These are phyloP conservation scores for Strigamia maritima DNA, from an alignment of 2,888 invertebrate species.

Conservation along the genomic window DNA sequence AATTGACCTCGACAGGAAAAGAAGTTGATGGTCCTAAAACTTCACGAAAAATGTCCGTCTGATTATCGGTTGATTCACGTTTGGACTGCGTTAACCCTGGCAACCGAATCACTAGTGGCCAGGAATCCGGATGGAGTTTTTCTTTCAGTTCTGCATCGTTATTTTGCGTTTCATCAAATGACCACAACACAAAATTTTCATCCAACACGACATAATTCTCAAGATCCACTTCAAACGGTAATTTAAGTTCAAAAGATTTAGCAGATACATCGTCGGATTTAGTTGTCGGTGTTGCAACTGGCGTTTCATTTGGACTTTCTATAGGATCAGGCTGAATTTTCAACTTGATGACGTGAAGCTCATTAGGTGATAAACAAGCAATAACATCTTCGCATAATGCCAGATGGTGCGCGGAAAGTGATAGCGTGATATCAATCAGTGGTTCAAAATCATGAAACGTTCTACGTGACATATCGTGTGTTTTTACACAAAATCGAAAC, in stretches of 20 bases:
- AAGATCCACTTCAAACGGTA: slow-evolving; percentile 17
- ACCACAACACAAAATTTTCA: slow-evolving; percentile 48
- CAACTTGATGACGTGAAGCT: slow-evolving; percentile 57
- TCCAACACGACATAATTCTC: slow-evolving; percentile 45
- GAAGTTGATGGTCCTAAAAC: slow-evolving; percentile 43
- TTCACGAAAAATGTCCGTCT: slow-evolving; percentile 40
- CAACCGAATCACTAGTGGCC: slow-evolving; percentile 44
- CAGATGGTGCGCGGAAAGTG: slow-evolving; percentile 62
- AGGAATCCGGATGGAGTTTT: slow-evolving; percentile 44
- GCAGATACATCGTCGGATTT: background rate
- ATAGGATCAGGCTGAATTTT: slow-evolving; percentile 41
- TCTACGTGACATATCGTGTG: slow-evolving; percentile 65
- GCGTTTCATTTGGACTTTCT: slow-evolving; percentile 8
- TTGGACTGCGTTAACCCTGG: slow-evolving; percentile 43
- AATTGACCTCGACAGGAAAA: slow-evolving; percentile 42
- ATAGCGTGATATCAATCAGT: slow-evolving; percentile 63
- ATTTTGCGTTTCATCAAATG: background rate
- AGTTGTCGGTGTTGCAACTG: background rate
- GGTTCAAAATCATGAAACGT: slow-evolving; percentile 69
- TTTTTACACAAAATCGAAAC: slow-evolving; percentile 64
- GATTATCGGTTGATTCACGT: slow-evolving; percentile 36
- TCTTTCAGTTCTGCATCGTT: slow-evolving; percentile 18
- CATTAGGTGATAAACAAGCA: slow-evolving; percentile 61
- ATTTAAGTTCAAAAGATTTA: background rate
- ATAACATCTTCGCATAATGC: slow-evolving; percentile 67